A percentile compares a stretch with the other conserved stretches of the same genome.
phyloP scores from a whole-genome alignment of 1,140 invertebrate species.

The Triops cancriformis region DNA sequence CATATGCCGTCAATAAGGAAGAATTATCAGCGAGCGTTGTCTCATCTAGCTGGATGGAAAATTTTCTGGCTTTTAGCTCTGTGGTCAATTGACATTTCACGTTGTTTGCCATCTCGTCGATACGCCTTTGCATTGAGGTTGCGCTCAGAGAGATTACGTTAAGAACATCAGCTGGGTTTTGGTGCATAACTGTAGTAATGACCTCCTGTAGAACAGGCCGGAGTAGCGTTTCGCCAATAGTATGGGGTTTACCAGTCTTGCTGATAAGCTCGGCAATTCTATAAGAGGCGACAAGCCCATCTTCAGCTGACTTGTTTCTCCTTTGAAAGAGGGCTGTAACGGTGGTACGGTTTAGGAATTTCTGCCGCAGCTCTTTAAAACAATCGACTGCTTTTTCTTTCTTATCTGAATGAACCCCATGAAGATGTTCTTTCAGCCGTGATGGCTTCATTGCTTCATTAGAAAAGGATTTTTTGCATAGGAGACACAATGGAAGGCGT shows the following conservation, averaged over 20 bases:
- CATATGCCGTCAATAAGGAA: too few species aligned
- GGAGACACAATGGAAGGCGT: conserved; percentile 27
- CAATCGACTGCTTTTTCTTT: conserved; percentile 27
- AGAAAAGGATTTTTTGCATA: conserved; percentile 28
- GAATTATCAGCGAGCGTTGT: too few species aligned
- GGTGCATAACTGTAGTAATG: conserved; percentile 20
- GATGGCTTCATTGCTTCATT: too few species aligned
- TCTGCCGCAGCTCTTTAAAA: conserved; percentile 25
- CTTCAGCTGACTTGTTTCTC: background rate
- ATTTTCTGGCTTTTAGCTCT: background rate
- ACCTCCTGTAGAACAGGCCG: conserved; percentile 10
- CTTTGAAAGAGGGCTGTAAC: conserved; percentile 2
- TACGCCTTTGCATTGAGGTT: background rate
- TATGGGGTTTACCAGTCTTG: background rate
- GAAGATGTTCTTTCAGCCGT: conserved; percentile 31
- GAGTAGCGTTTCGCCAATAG: conserved; percentile 18
- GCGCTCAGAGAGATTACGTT: background rate
- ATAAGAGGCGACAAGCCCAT: too few species aligned
- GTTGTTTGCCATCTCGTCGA: too few species aligned
- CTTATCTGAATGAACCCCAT: conserved; percentile 30
- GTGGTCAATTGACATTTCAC: background rate
- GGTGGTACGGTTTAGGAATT: conserved; percentile 17
- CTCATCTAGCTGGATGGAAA: background rate
- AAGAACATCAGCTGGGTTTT: background rate
- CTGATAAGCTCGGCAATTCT: too few species aligned